Evolutionary conservation across 2,113 vertebrate genomes (phyloP).

Genomic region (Furnarius figulus): DNA sequence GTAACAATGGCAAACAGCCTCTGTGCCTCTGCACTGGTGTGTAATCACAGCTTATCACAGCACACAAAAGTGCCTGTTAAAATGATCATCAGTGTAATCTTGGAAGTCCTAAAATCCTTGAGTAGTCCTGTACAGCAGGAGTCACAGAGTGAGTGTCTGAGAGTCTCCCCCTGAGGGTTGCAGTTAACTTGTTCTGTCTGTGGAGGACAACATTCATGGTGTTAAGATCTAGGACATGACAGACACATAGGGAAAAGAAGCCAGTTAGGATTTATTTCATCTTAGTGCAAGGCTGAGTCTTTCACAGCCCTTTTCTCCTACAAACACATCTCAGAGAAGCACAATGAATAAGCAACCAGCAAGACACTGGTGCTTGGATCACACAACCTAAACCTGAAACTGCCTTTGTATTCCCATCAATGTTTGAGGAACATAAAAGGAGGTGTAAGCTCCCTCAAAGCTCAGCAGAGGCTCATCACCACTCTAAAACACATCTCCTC

Average conservation of each 20-base stretch:
- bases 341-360: not conserved
- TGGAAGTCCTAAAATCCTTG: not conserved
- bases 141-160: fast-evolving
- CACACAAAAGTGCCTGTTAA: not conserved
- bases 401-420: not conserved
- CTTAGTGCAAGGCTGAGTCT: not conserved
- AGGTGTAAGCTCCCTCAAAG: not conserved
- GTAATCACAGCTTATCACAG: not conserved
- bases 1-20: not conserved
- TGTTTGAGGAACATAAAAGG: not conserved
- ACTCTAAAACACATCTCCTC: not conserved
- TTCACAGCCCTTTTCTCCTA: not conserved
- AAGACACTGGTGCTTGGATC: not conserved
- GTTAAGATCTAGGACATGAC: not conserved
- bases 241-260: not conserved
- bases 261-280: not conserved
- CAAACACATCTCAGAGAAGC: not conserved
- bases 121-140: not conserved
- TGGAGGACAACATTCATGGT: not conserved
- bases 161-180: not conserved
- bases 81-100: not conserved
- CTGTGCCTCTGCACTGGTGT: not conserved
- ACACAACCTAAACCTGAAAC: not conserved
- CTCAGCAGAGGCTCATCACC: not conserved
- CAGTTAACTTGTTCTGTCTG: not conserved